Conservation (phyloP, 2,797 vertebrate species). For the Delichon dasypus region DNA sequence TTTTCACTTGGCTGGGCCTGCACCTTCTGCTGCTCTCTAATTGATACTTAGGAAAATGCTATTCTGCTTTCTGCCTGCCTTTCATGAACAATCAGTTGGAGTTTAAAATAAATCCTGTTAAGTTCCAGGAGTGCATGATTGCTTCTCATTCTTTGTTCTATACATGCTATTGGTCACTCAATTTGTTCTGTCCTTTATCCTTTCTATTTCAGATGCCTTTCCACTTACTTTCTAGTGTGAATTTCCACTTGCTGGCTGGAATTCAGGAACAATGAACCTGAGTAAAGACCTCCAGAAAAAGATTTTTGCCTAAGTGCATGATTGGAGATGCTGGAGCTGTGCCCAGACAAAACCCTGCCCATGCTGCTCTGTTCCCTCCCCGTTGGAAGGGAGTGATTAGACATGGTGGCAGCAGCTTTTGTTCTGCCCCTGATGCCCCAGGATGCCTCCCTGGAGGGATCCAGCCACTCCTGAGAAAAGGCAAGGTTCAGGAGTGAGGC, state of each 20-base stretch:
- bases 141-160: constrained; percentile 5
- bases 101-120: constrained; percentile 56
- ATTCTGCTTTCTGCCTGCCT: constrained; percentile 15
- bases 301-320: not conserved
- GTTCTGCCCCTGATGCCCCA: not conserved
- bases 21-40: not conserved
- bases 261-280: constrained; percentile 16
- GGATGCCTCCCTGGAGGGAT: not conserved
- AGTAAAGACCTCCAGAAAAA: constrained; percentile 8
- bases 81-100: not conserved
- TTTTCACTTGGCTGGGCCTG: constrained; percentile 19
- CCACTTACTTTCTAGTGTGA: constrained; percentile 12
- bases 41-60: constrained; percentile 14
- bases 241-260: constrained; percentile 6
- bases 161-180: not conserved
- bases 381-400: not conserved
- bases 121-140: constrained; percentile 31
- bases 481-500: not conserved
- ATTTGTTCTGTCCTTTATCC: constrained; percentile 19
- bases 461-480: not conserved
- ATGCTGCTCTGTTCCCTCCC: not conserved
- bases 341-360: not conserved
- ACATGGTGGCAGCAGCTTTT: not conserved
- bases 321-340: not conserved
- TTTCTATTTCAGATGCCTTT: not conserved